Evolutionary conservation across 2,888 invertebrate species (phyloP).

Genomic region (Callimorpha dominula): DNA sequence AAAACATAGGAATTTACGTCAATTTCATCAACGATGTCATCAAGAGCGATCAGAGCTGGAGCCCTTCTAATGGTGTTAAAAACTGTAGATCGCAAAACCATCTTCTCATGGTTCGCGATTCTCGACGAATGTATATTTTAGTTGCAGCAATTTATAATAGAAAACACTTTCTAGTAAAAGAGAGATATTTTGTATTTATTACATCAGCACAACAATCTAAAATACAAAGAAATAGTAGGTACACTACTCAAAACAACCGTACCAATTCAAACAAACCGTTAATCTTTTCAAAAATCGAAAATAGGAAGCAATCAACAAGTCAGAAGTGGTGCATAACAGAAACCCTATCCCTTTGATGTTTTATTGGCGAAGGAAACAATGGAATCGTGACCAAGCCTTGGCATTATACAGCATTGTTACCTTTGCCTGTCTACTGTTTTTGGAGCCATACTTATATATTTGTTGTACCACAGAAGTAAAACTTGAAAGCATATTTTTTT

Average conservation of each 20-base stretch:
- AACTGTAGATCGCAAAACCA: neutral
- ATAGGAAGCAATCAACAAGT: slow-evolving; percentile 51
- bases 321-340: slow-evolving; percentile 44
- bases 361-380: slow-evolving; percentile 68
- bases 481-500: slow-evolving; percentile 13
- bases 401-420: slow-evolving; percentile 51
- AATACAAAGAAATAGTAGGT: neutral
- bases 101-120: neutral
- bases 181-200: neutral
- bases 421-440: slow-evolving; percentile 44
- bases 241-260: neutral
- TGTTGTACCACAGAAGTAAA: slow-evolving; percentile 15
- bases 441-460: slow-evolving; percentile 37
- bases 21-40: too few species aligned
- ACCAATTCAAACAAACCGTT: slow-evolving; percentile 1
- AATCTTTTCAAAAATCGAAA: slow-evolving; percentile 36
- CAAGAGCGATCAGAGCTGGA: too few species aligned
- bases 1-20: too few species aligned
- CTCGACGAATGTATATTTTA: neutral
- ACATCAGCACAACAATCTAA: neutral
- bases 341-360: slow-evolving; percentile 64
- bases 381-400: slow-evolving; percentile 63
- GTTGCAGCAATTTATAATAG: neutral
- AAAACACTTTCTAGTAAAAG: neutral
- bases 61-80: neutral